Evolutionary conservation across 1,140 invertebrate species (phyloP).

Genomic region (Ptiloglossa arizonensis): DNA sequence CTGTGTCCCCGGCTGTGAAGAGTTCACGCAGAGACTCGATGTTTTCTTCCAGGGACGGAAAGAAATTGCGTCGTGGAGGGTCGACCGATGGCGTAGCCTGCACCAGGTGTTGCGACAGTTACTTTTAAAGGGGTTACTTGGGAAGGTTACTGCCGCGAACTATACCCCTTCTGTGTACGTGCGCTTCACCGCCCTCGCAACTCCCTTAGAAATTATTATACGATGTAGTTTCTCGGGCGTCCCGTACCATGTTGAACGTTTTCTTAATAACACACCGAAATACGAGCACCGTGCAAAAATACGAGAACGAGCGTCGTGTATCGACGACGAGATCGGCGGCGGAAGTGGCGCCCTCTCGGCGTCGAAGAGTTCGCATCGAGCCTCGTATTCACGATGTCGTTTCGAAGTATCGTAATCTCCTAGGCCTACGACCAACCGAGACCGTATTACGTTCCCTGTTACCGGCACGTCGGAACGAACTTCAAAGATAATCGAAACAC

Average conservation of each 20-base stretch:
- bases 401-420: not conserved
- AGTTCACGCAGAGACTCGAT: constrained; percentile 12
- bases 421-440: no score
- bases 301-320: not conserved
- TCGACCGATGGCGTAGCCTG: constrained; percentile 47
- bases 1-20: not conserved
- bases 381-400: not conserved
- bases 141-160: constrained; percentile 62
- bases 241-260: constrained; percentile 23
- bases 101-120: constrained; percentile 71
- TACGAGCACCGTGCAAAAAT: not conserved
- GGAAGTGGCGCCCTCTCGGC: no score
- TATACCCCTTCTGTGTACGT: constrained; percentile 36
- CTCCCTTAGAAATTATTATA: constrained; percentile 61
- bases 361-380: no score
- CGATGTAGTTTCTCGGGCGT: constrained; percentile 51
- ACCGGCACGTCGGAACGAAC: no score
- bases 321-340: constrained; percentile 4
- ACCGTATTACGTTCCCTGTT: no score
- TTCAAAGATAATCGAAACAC: no score
- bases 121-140: constrained; percentile 73
- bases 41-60: constrained; percentile 29
- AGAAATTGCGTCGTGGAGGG: constrained; percentile 49
- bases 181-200: constrained; percentile 60
- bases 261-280: constrained; percentile 30